phyloP scores from a whole-genome alignment of 2,888 invertebrate species.

The Pollenia amentaria region DNA sequence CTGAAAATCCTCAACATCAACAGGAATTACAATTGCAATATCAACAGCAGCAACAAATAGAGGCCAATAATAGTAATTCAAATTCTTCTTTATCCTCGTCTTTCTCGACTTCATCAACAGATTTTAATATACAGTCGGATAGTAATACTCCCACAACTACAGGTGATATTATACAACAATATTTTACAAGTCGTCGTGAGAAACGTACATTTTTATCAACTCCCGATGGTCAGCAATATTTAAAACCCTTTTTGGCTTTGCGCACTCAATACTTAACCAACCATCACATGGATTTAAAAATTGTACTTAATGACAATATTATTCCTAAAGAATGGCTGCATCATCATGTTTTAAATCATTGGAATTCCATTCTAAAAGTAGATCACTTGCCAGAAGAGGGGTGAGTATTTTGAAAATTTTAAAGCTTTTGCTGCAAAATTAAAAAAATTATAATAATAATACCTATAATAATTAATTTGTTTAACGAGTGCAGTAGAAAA shows the following conservation, averaged over 20 bases:
- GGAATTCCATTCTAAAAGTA: conserved; percentile 89
- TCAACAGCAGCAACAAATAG: conserved; percentile 72
- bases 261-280: conserved; percentile 89
- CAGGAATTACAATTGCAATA: conserved; percentile 75
- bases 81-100: conserved; percentile 1
- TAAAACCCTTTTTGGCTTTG: conserved; percentile 87
- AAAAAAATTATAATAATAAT: neutral
- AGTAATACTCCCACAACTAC: conserved; percentile 76
- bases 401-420: conserved; percentile 83
- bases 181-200: conserved; percentile 81
- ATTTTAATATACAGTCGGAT: conserved; percentile 12
- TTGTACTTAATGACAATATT: conserved; percentile 88
- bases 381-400: conserved; percentile 90
- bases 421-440: neutral
- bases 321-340: conserved; percentile 89
- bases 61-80: conserved; percentile 16
- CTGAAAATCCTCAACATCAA: conserved; percentile 80
- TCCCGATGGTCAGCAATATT: conserved; percentile 86
- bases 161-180: conserved; percentile 80
- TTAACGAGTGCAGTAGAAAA: neutral
- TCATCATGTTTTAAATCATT: conserved; percentile 88
- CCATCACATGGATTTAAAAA: conserved; percentile 89
- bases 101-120: neutral
- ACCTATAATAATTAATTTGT: neutral
- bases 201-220: conserved; percentile 87